Evolutionary conservation across 2,888 invertebrate genomes (phyloP).

Genomic region (Zygogramma bicolorata): DNA sequence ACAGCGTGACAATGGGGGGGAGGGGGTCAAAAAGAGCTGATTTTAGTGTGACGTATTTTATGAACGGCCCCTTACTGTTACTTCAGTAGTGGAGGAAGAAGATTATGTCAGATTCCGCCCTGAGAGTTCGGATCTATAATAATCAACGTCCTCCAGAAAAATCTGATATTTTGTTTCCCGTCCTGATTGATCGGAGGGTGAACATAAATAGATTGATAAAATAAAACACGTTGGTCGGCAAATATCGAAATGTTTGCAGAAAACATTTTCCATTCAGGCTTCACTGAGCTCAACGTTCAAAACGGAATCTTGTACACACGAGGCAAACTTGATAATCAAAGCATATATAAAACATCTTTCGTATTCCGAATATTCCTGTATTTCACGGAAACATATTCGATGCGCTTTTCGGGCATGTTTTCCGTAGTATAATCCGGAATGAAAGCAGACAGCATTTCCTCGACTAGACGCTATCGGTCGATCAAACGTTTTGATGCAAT

Average conservation of each 20-base stretch:
- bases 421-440: not conserved
- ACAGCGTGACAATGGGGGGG: too few relatives aligned
- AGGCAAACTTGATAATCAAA: slow-evolving; percentile 14
- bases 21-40: too few relatives aligned
- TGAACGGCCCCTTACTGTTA: too few relatives aligned
- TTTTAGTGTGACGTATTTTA: too few relatives aligned
- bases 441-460: not conserved
- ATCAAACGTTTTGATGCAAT: not conserved
- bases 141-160: too few relatives aligned
- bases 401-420: not conserved
- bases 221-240: not conserved
- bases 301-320: slow-evolving; percentile 1
- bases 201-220: not conserved
- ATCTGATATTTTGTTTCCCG: too few relatives aligned
- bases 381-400: not conserved
- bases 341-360: slow-evolving; percentile 14
- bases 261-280: slow-evolving; percentile 1
- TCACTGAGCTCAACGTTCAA: not conserved
- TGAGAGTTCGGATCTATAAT: too few relatives aligned
- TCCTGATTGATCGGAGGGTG: too few relatives aligned
- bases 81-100: too few relatives aligned
- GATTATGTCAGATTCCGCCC: too few relatives aligned
- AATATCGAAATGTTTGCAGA: not conserved
- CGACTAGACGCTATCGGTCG: not conserved
- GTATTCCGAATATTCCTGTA: not conserved